These are phyloP conservation scores for Cheiracanthium punctorium DNA, from an alignment of 2,888 invertebrate genomes.

Conservation along the genomic window DNA sequence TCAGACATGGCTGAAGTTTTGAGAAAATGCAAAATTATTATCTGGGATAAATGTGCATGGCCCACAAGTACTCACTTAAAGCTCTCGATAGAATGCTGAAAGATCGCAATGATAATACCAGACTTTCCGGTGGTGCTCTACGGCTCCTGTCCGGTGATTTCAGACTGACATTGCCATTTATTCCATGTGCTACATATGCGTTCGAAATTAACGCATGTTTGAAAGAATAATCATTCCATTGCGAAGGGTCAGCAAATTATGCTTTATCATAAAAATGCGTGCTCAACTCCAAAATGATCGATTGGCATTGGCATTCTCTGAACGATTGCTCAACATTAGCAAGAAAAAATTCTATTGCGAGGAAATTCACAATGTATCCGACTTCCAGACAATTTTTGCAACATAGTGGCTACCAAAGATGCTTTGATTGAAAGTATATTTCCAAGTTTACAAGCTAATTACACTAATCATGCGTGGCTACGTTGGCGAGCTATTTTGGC, in stretches of 20 bases:
- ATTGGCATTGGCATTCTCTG: conserved; percentile 32
- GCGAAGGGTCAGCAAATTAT: conserved; percentile 36
- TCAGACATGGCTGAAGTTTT: no score
- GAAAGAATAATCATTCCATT: conserved; percentile 58
- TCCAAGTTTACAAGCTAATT: conserved; percentile 24
- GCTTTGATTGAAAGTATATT: conserved; percentile 45
- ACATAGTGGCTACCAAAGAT: not conserved
- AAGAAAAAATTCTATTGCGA: conserved; percentile 19
- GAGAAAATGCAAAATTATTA: no score
- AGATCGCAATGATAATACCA: not conserved
- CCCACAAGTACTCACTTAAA: conserved; percentile 9
- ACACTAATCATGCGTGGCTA: conserved; percentile 35
- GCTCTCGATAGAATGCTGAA: not conserved
- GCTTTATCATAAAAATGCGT: conserved; percentile 66
- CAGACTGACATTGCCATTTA: not conserved
- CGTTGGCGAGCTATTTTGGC: conserved; percentile 64
- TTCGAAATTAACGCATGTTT: conserved; percentile 48
- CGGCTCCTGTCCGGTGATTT: conserved; percentile 12
- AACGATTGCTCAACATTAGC: conserved; percentile 40
- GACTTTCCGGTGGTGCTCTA: conserved; percentile 13
- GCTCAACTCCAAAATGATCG: conserved; percentile 56
- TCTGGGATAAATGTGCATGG: conserved; percentile 3
- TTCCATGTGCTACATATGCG: not conserved
- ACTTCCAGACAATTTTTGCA: conserved; percentile 15
- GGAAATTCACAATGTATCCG: not conserved